phyloP scores from a whole-genome alignment of 2,888 invertebrate species.

The Belgica antarctica region DNA sequence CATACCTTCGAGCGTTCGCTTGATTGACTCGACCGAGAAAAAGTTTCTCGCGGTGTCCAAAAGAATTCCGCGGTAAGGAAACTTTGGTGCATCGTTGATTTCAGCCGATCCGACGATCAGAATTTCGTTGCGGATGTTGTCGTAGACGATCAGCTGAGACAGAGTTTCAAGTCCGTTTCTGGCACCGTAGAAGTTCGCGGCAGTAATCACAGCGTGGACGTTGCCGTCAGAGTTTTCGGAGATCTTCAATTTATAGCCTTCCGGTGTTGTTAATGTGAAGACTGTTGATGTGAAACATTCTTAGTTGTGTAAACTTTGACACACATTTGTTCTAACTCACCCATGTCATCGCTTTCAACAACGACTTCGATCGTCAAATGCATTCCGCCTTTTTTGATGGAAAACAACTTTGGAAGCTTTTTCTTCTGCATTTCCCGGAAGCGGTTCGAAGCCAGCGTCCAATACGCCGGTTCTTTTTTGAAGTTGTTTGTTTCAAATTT shows the following conservation, averaged over 20 bases:
- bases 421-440: conserved; percentile 51
- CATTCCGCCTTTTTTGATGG: conserved; percentile 54
- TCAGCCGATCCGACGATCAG: conserved; percentile 63
- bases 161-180: conserved; percentile 64
- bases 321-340: too few relatives aligned
- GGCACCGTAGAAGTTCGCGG: conserved; percentile 62
- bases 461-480: conserved; percentile 48
- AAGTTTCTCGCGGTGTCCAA: conserved; percentile 91
- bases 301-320: conserved; percentile 46
- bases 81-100: conserved; percentile 76
- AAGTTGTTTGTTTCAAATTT: conserved; percentile 49
- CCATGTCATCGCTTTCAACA: conserved; percentile 48
- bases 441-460: conserved; percentile 52
- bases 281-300: conserved; percentile 44
- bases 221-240: conserved; percentile 51
- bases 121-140: conserved; percentile 54
- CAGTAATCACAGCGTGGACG: conserved; percentile 57
- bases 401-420: conserved; percentile 50
- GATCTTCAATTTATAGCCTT: conserved; percentile 56
- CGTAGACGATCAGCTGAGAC: conserved; percentile 53
- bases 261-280: conserved; percentile 58
- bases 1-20: conserved; percentile 81
- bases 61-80: conserved; percentile 82
- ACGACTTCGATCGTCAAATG: conserved; percentile 53
- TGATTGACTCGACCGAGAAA: conserved; percentile 68